These are phyloP conservation scores for Apogon hyalosoma DNA, from an alignment of 2,797 vertebrate genomes.

Conservation along the genomic window DNA sequence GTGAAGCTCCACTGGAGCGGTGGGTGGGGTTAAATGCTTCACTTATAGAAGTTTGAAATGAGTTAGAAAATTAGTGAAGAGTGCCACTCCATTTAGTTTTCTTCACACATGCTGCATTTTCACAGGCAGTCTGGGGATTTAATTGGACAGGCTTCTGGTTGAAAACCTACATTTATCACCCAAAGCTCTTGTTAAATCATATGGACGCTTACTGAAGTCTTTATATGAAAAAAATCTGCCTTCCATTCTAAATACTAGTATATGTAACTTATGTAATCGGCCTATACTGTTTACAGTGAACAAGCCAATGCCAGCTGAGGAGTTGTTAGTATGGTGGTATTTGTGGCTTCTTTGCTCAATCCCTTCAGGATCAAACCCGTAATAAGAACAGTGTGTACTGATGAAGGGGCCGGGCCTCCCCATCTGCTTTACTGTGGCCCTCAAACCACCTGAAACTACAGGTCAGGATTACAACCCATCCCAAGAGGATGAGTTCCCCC, in stretches of 20 bases:
- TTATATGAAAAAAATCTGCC: conserved; percentile 24
- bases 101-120: conserved; percentile 47
- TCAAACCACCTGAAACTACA: conserved; percentile 78
- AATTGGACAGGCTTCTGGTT: conserved; percentile 40
- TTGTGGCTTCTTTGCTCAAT: conserved; percentile 42
- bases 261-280: conserved; percentile 10
- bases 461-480: conserved; percentile 68
- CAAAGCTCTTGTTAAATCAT: conserved; percentile 20
- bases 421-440: conserved; percentile 34
- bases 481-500: conserved; percentile 51
- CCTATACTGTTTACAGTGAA: conserved; percentile 35
- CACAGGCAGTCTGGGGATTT: conserved; percentile 49
- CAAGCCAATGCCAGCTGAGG: conserved; percentile 17
- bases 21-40: conserved; percentile 42
- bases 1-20: conserved; percentile 33
- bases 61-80: conserved; percentile 19
- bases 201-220: conserved; percentile 22
- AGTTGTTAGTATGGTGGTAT: conserved; percentile 35
- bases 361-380: conserved; percentile 54
- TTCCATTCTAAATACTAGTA: conserved; percentile 9
- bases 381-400: conserved; percentile 69
- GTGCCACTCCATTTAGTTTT: conserved; percentile 40
- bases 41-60: conserved; percentile 53
- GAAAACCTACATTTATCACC: conserved; percentile 35
- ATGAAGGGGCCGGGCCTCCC: conserved; percentile 37